phyloP scores from a whole-genome alignment of 2,113 vertebrate species.

The Dasyurus viverrinus region DNA sequence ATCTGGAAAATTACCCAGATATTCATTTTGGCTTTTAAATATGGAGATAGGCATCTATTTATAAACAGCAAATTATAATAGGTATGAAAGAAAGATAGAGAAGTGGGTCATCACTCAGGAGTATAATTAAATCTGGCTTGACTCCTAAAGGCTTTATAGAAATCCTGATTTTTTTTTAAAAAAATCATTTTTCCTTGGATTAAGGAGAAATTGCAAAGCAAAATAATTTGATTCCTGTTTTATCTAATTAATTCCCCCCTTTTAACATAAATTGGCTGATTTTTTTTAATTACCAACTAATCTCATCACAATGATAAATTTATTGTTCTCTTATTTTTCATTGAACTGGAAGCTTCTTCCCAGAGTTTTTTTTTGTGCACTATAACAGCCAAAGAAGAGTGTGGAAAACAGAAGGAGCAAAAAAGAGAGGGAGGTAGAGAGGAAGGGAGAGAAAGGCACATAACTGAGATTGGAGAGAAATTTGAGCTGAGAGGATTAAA shows the following conservation, averaged over 20 bases:
- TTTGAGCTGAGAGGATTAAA: not conserved
- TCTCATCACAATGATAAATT: constrained; percentile 56
- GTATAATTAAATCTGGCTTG: constrained; percentile 73
- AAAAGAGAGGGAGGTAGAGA: not conserved
- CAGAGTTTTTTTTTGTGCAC: not conserved
- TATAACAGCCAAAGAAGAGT: not conserved
- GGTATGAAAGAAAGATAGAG: constrained; percentile 57
- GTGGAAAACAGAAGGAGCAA: not conserved
- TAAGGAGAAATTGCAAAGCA: constrained; percentile 79
- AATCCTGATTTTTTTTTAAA: constrained; percentile 66
- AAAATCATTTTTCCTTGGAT: constrained; percentile 63
- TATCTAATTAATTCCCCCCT: constrained; percentile 76
- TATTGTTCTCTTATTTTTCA: constrained; percentile 31
- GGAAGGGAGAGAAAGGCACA: accelerated
- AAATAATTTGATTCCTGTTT: constrained; percentile 79
- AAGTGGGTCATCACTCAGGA: constrained; percentile 66
- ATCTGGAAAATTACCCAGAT: constrained; percentile 33
- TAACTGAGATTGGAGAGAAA: not conserved
- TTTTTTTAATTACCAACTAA: constrained; percentile 79
- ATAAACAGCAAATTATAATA: constrained; percentile 71
- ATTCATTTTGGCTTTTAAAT: constrained; percentile 34
- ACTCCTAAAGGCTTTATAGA: constrained; percentile 56
- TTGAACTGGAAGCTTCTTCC: not conserved
- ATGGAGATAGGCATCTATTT: constrained; percentile 45
- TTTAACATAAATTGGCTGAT: constrained; percentile 68